Evolutionary conservation across 2,797 vertebrate species (phyloP), one percentile per base, ranked within the genome.

Genomic region (Notoglanidium macrostoma): DNA sequence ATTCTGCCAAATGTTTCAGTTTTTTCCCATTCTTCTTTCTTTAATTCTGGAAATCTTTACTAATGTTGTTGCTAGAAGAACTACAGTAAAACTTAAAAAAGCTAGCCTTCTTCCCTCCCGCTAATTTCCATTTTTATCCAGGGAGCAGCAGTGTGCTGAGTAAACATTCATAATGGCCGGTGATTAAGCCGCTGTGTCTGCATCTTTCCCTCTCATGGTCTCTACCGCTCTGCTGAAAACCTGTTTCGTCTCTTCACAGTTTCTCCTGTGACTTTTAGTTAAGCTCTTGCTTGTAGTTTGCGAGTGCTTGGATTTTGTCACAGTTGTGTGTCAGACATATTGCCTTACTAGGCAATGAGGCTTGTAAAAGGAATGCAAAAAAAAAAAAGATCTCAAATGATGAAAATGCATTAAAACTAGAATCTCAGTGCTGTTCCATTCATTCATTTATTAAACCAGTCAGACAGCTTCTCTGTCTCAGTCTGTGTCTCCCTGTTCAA

Each of bases 121-220:
- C 57, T 85, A 23, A 65, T 87, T 59, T 78, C 2, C 35, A 19
- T 77, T 26, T 32, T 77, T 65, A 29, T 84, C 35, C 86, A 35
- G n/a, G 46, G 81, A 63, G 61, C 59, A 68, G 59, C 61, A 73
- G 65, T 61, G 77, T 80, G 65, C 74, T 80, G 87, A 61, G 87
- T 85, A 88, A 88, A 81, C 83, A 81, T 21, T 85, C 29, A 55
- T 81, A 81, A 85, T 55, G 17, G 83, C 77, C 81, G 83, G 29
- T 63, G 83, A 65, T 81, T 72, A 57, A 55, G 40, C 51, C 8
- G n/a, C 83, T 61, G 83, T 63, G 61, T 84, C 14, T 65, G 83
- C 68, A 29, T 80, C 44, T 54, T 87, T 67, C 19, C 65, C 51
- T 12, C 40, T 79, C 76, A 46, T 9, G n/a, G 44, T 57, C 26